Conservation (phyloP, 2,888 invertebrate genomes). For the Deroplatys truncata region DNA sequence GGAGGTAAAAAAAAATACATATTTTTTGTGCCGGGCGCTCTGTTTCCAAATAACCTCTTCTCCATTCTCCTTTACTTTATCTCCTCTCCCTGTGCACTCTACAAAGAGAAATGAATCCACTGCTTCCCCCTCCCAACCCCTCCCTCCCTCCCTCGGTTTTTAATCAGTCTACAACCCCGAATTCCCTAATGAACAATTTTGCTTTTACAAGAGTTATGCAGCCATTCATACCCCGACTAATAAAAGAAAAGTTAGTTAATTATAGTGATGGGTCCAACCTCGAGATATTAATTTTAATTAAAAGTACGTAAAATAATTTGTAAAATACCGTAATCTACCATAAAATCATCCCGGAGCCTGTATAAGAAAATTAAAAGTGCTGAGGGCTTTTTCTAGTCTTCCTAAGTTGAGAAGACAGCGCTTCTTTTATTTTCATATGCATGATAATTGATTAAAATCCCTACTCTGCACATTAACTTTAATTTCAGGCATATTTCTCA, state of each 20-base stretch:
- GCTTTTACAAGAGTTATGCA: conserved; percentile 27
- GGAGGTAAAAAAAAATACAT: neutral
- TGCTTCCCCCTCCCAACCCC: neutral
- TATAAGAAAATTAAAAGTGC: neutral
- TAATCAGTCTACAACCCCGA: conserved; percentile 28
- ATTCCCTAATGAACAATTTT: conserved; percentile 31
- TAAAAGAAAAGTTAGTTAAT: conserved; percentile 29
- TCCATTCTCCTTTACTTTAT: neutral
- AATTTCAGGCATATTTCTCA: neutral
- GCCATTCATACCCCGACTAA: conserved; percentile 17
- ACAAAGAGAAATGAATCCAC: neutral
- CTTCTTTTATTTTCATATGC: neutral
- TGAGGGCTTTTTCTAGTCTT: neutral
- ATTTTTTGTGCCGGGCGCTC: conserved; percentile 12
- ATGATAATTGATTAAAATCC: neutral
- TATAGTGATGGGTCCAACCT: conserved; percentile 23
- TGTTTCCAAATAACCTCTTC: conserved; percentile 16
- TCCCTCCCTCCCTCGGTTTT: conserved; percentile 13
- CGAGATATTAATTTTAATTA: conserved; percentile 26
- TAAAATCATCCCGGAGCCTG: neutral
- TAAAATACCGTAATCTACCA: neutral
- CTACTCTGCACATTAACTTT: neutral
- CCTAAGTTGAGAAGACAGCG: neutral
- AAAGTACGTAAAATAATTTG: conserved; percentile 9
- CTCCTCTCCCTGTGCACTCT: neutral